phyloP scores from a whole-genome alignment of 2,888 invertebrate species.

The Elmis aenea region DNA sequence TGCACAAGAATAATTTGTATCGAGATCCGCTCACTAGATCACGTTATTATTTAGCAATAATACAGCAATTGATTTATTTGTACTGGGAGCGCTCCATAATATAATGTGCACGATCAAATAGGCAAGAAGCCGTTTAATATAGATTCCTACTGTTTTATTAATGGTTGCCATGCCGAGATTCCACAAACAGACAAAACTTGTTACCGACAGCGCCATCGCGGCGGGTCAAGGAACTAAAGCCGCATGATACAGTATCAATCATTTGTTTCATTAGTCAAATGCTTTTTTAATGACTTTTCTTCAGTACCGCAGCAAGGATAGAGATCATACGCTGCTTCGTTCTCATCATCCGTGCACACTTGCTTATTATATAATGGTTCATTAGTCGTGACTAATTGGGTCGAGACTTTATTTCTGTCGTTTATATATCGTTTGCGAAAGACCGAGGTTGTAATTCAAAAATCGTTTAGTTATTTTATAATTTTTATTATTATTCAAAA shows the following conservation, averaged over 20 bases:
- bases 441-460: no score
- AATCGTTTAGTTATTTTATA: no score
- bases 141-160: slow-evolving; percentile 44
- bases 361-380: slow-evolving; percentile 12
- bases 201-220: slow-evolving; percentile 32
- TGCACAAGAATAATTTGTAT: slow-evolving; percentile 31
- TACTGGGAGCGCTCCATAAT: slow-evolving; percentile 32
- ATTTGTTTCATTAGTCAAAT: slow-evolving; percentile 44
- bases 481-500: no score
- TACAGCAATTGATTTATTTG: slow-evolving; percentile 37
- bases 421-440: no score
- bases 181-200: slow-evolving; percentile 40
- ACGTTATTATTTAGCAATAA: slow-evolving; percentile 37
- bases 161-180: slow-evolving; percentile 39
- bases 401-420: not conserved
- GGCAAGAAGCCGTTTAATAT: slow-evolving; percentile 38
- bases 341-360: slow-evolving; percentile 17
- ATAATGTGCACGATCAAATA: slow-evolving; percentile 38
- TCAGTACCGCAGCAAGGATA: slow-evolving; percentile 26
- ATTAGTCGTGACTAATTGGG: slow-evolving; percentile 5
- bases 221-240: slow-evolving; percentile 34
- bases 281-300: slow-evolving; percentile 41
- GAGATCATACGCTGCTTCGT: slow-evolving; percentile 17
- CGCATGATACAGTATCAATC: slow-evolving; percentile 41
- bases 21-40: slow-evolving; percentile 28